Evolutionary conservation across 2,888 invertebrate genomes (phyloP).

Genomic region (Tyria jacobaeae): DNA sequence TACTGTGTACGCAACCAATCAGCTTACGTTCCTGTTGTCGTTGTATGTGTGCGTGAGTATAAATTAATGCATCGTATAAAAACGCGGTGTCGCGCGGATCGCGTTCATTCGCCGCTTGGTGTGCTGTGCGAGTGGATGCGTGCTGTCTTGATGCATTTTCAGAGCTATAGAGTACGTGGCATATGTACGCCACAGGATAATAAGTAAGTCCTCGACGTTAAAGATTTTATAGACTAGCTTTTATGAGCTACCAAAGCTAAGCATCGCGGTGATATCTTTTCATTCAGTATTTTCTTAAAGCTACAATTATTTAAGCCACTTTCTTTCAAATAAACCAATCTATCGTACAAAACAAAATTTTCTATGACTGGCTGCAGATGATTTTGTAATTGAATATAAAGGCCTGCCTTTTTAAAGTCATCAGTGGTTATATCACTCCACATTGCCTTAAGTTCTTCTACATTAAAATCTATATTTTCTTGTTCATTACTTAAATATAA

Average conservation of each 20-base stretch:
- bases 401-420: slow-evolving; percentile 65
- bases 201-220: no score
- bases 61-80: no score
- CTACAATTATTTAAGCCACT: slow-evolving; percentile 62
- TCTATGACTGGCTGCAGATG: slow-evolving; percentile 72
- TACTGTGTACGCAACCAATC: no score
- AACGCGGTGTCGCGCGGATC: no score
- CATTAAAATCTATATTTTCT: slow-evolving; percentile 49
- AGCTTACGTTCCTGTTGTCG: no score
- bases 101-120: no score
- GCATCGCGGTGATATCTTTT: slow-evolving; percentile 89
- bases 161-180: no score
- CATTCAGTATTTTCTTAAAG: slow-evolving; percentile 87
- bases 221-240: no score
- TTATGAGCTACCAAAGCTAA: slow-evolving; percentile 87
- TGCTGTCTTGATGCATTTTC: no score
- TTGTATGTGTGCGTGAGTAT: no score
- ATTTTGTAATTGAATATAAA: slow-evolving; percentile 73
- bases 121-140: no score
- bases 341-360: slow-evolving; percentile 74
- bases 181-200: no score
- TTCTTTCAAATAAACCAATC: slow-evolving; percentile 72
- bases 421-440: slow-evolving; percentile 62
- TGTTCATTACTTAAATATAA: slow-evolving; percentile 8
- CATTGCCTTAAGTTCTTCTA: slow-evolving; percentile 60